Evolutionary conservation across 2,888 invertebrate genomes (phyloP).

Genomic region (Meiosimyza platycephala): DNA sequence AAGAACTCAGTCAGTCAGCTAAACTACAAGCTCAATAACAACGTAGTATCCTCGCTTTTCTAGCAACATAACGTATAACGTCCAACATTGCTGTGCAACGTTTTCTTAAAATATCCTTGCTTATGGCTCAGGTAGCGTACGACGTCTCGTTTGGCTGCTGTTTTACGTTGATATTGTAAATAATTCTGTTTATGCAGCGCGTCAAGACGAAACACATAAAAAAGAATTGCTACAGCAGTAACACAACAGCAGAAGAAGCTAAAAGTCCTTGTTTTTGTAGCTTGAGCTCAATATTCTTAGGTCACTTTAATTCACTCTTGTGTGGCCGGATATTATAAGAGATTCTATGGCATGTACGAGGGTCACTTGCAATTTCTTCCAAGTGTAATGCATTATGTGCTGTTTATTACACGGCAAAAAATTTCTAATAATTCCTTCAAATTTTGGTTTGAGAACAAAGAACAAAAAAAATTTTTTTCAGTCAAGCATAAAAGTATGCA

Average conservation of each 20-base stretch:
- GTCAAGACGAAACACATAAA: conserved; percentile 41
- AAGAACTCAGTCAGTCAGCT: neutral
- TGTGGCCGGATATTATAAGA: conserved; percentile 21
- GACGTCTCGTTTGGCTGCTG: neutral
- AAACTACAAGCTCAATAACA: neutral
- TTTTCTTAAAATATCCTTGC: neutral
- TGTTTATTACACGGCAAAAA: no score
- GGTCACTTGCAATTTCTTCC: conserved; percentile 18
- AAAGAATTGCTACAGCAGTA: conserved; percentile 30
- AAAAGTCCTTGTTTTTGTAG: conserved; percentile 21
- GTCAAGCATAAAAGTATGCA: no score
- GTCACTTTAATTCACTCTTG: conserved; percentile 1
- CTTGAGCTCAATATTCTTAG: neutral
- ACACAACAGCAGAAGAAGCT: neutral
- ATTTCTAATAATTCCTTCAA: no score
- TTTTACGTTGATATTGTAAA: conserved; percentile 33
- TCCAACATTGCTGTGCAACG: neutral
- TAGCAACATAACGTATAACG: neutral
- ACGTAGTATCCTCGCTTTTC: neutral
- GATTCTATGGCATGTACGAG: neutral
- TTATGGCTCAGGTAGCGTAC: conserved; percentile 2
- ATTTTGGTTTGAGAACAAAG: no score
- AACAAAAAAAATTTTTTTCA: no score
- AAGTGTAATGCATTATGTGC: no score
- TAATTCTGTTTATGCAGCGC: conserved; percentile 42